Evolutionary conservation across 2,888 invertebrate genomes (phyloP).

Genomic region (Sphaerophoria taeniata): DNA sequence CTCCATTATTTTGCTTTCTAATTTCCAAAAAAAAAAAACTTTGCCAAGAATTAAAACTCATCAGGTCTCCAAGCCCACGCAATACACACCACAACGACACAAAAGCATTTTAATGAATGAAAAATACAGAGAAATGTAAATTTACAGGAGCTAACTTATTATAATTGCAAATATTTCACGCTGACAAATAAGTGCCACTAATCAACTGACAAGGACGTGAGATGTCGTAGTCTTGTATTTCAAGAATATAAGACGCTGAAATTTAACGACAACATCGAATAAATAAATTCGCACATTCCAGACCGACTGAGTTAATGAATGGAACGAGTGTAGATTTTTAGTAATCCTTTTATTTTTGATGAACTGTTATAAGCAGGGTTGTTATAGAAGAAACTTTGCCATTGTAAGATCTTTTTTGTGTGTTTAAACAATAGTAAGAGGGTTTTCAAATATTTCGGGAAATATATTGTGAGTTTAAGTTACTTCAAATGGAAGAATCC

Average conservation of each 20-base stretch:
- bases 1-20: neutral
- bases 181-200: slow-evolving; percentile 37
- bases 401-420: no score
- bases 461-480: no score
- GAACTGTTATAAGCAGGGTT: no score
- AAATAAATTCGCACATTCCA: slow-evolving; percentile 1
- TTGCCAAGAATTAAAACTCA: neutral
- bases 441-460: no score
- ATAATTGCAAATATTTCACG: slow-evolving; percentile 48
- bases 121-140: neutral
- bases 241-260: neutral
- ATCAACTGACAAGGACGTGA: slow-evolving; percentile 39
- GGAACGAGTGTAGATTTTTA: no score
- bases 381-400: no score
- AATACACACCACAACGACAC: neutral
- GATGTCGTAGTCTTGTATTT: neutral
- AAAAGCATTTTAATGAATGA: slow-evolving; percentile 6
- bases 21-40: slow-evolving; percentile 6
- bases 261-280: neutral
- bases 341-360: no score
- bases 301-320: no score
- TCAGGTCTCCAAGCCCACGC: neutral
- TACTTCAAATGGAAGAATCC: no score
- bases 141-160: slow-evolving; percentile 8
- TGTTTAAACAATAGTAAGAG: no score